Base-by-base conservation (phyloP, 2,797 vertebrate species). In the Neosalanx taihuensis region DNA sequence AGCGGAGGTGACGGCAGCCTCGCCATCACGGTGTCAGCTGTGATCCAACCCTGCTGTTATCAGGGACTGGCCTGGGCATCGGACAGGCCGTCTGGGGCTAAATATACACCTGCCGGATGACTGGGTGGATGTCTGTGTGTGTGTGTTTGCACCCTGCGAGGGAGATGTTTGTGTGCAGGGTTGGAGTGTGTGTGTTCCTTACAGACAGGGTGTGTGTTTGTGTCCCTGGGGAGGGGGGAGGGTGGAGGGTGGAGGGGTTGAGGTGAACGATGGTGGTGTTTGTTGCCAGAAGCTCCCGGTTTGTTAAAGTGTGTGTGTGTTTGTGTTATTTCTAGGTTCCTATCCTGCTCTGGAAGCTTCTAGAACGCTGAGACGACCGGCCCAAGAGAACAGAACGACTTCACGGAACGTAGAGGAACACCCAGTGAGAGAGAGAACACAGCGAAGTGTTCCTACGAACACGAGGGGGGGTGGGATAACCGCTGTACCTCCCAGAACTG, bases 1-100 rank as follows among this genome's bases (percentile, higher is more conserved):
- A 23, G 66, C 57, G 30, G 83, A 84, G 78, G 76, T 79, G 79
- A 87, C 88, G 88, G 85, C 79, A 84, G 82, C 79, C 37, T 71
- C 78, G 81, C 75, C 78, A 84, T 85, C 82, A 78, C 81, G 69
- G 76, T 76, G 71, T 72, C 74, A 85, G 82, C 12, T 41, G 37
- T 41, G 37, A 41, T 41, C 37, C 37, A 41, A 53, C 49, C 3
- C 49, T 15, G 80, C 82, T 37, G 77, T 84, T 81, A 80, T 77
- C 79, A 73, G 67, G 76, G 75, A 74, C 81, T 85, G 83, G 79
- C 79, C 81, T 72, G 57, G 57, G 69, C 73, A 79, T 82, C 77
- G 80, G 53, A 17, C 20, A 77, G 70, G 72, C 64, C 18, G 71
- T 74, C 67, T n/a, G 49, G 37, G 7, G 71, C 85, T 86, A 81